Conservation (phyloP, 2,113 vertebrate species). For the Dipodomys spectabilis region DNA sequence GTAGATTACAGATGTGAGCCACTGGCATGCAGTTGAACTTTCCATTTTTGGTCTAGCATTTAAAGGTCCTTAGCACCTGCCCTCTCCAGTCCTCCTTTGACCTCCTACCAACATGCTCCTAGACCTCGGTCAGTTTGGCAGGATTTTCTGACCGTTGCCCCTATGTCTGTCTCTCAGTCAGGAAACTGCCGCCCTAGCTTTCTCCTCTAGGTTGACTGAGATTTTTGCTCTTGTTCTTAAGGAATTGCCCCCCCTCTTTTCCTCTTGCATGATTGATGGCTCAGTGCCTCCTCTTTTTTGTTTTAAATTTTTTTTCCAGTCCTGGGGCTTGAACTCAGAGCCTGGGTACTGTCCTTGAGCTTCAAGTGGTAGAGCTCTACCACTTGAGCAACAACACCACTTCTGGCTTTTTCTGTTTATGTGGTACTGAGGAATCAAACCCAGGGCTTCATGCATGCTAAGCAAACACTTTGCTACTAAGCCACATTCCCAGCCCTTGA, state of each 20-base stretch:
- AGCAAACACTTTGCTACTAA: no score
- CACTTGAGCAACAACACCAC: no score
- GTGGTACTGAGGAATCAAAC: no score
- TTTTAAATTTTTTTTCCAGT: background rate
- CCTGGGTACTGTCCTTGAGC: no score
- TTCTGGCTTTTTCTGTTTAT: no score
- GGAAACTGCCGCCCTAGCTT: background rate
- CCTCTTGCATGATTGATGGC: background rate
- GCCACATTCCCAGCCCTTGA: no score
- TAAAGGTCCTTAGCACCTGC: background rate
- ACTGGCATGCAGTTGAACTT: background rate
- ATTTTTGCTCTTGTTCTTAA: background rate
- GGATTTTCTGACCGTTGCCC: background rate
- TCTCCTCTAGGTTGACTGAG: background rate
- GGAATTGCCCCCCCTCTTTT: background rate
- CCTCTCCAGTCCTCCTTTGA: constrained; percentile 1
- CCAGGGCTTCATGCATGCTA: no score
- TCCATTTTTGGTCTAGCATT: background rate
- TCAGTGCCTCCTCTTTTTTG: background rate
- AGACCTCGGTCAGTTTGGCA: background rate
- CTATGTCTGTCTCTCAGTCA: background rate
- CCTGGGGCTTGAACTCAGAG: background rate
- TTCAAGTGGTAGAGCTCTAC: no score
- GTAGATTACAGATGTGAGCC: no score
- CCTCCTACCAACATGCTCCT: background rate